Evolutionary conservation across 2,113 vertebrate genomes (phyloP), one percentile per base, ranked within the genome.

Genomic region (Sciurus niger): DNA sequence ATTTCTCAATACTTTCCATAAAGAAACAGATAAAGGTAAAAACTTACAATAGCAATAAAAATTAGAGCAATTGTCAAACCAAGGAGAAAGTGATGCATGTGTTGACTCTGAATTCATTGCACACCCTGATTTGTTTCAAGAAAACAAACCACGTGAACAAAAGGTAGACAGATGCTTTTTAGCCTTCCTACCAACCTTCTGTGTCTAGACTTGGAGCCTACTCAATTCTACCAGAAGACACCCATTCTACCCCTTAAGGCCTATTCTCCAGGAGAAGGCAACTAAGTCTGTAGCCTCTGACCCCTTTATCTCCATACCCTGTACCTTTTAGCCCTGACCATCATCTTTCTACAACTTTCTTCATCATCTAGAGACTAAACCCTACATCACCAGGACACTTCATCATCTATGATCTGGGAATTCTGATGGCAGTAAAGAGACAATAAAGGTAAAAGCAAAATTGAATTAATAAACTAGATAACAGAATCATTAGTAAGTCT

Each of bases 361-460:
- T 25, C 76, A 60, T 82, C 5, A 6, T 11, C 40, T 24, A 53
- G 37, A 84, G 34, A 88, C 30, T 53, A 78, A 89, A 32, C 4
- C 14, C 13, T 17, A 9, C 67, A 30, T 58, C 7, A 46, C 6
- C 17, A 16, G 40, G 37, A 6, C 32, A 76, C 8, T 13, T 4
- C 18, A 46, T 65, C 30, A 67, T 2, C 13, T 4, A 34, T 0
- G 7, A 37, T 16, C 32, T n/a, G 16, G 83, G 32, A 92, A 94
- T 6, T 28, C n/a, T 37, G 53, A 48, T 0, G 24, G 6, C 12
- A 90, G 60, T 43, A 72, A 58, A 78, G 60, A 93, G 70, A 83
- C 24, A 51, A 85, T 8, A 76, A 85, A 77, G 34, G 53, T 28
- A 86, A 95, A 90, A 73, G 51, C 6, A 73, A 94, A 83, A 83